Conservation (phyloP, 2,888 invertebrate species). For the Ennomos quercinarius region DNA sequence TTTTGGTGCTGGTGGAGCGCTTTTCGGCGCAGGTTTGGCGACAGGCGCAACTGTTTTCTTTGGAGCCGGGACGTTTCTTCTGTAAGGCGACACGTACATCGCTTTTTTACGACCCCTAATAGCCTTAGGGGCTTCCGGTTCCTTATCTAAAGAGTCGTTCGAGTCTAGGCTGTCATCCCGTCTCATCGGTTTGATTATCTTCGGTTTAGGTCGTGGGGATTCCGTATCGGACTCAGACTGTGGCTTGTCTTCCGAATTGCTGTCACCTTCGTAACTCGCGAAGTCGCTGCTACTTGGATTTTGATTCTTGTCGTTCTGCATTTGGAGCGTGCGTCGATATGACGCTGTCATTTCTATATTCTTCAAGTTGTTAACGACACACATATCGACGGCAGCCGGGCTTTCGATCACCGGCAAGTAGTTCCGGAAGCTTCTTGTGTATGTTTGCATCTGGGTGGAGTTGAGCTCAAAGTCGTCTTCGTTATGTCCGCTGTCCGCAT, state of each 20-base stretch:
- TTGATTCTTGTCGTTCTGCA: conserved; percentile 52
- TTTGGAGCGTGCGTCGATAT: conserved; percentile 55
- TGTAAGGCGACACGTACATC: conserved; percentile 87
- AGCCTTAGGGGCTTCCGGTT: conserved; percentile 80
- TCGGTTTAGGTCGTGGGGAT: conserved; percentile 79
- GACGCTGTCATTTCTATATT: conserved; percentile 78
- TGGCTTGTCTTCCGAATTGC: conserved; percentile 84
- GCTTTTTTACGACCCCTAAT: conserved; percentile 89
- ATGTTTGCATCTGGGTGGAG: conserved; percentile 85
- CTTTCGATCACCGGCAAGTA: conserved; percentile 80
- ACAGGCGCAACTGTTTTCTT: conserved; percentile 61
- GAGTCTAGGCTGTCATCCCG: conserved; percentile 77
- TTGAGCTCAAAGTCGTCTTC: conserved; percentile 89
- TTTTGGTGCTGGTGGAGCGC: conserved; percentile 48
- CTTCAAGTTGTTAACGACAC: conserved; percentile 77
- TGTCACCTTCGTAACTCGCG: conserved; percentile 85
- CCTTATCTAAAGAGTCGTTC: conserved; percentile 75
- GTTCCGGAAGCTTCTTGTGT: conserved; percentile 82
- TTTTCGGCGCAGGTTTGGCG: conserved; percentile 52
- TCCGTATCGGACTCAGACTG: conserved; percentile 78
- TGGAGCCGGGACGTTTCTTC: conserved; percentile 63
- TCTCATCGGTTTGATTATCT: conserved; percentile 84
- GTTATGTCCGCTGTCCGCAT: conserved; percentile 88
- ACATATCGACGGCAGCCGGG: conserved; percentile 75
- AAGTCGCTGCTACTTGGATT: conserved; percentile 72